phyloP scores from a whole-genome alignment of 2,113 vertebrate species.

The Apteryx owenii region DNA sequence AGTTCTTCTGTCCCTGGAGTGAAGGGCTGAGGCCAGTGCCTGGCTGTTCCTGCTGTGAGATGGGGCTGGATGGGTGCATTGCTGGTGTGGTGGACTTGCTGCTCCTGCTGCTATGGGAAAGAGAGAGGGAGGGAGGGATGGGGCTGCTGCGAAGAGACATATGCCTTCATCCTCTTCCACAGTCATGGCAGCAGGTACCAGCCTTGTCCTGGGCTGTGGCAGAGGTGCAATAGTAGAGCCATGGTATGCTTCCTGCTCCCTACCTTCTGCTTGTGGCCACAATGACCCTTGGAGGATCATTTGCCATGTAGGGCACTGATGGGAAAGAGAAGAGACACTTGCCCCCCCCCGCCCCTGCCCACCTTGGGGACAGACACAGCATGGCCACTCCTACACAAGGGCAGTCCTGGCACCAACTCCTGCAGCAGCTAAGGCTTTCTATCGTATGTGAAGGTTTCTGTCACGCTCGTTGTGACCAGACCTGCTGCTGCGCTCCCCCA shows the following conservation, averaged over 20 bases:
- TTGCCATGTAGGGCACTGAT: neutral
- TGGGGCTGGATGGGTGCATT: rapidly evolving
- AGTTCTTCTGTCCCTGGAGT: neutral
- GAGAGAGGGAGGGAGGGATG: neutral
- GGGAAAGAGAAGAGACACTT: neutral
- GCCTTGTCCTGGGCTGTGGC: neutral
- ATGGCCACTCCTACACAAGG: neutral
- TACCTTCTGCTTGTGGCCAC: neutral
- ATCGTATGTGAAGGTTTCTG: neutral
- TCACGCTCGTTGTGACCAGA: neutral
- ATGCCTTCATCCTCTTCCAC: neutral
- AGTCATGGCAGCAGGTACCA: neutral
- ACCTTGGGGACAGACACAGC: neutral
- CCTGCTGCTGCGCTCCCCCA: neutral
- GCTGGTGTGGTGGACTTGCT: neutral
- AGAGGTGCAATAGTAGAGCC: neutral
- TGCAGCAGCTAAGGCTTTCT: rapidly evolving
- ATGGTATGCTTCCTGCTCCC: neutral
- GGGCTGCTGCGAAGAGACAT: neutral
- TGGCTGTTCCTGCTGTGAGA: neutral
- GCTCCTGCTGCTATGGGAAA: neutral
- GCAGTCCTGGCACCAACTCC: neutral
- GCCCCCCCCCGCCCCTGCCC: no score
- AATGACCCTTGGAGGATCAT: neutral
- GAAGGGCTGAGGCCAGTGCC: neutral